A percentile compares a stretch with the other conserved stretches of the same genome.
phyloP scores from a whole-genome alignment of 2,797 vertebrate genomes.

The Clarias platycephalus region DNA sequence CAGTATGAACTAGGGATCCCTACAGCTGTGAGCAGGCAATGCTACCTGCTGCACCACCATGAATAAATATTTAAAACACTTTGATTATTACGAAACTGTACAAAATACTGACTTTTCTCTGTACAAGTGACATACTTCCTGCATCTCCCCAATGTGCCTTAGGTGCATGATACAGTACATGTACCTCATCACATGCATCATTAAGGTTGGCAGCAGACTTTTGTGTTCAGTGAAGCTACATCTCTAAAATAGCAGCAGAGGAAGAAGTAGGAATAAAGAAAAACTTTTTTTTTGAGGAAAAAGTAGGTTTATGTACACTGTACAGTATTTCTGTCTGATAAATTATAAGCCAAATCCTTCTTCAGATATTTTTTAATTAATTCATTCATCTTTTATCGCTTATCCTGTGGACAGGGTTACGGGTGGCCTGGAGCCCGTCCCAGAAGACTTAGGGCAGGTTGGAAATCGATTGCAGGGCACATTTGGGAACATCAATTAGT shows the following conservation, averaged over 20 bases:
- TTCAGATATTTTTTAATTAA: not conserved
- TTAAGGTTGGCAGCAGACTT: not conserved
- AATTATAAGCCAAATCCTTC: not conserved
- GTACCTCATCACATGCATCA: not conserved
- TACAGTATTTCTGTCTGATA: not conserved
- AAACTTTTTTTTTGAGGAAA: not conserved
- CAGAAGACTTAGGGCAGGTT: too few relatives aligned
- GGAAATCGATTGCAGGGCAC: too few relatives aligned
- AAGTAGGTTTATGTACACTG: not conserved
- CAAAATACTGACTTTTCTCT: not conserved
- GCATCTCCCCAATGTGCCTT: not conserved
- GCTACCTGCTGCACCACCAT: not conserved
- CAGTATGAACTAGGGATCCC: not conserved
- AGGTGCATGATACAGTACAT: not conserved
- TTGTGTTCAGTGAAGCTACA: not conserved
- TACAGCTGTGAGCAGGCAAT: not conserved
- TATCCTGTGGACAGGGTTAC: too few relatives aligned
- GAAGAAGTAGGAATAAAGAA: not conserved
- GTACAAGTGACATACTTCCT: not conserved
- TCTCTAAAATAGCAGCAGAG: not conserved
- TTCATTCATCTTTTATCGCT: too few relatives aligned
- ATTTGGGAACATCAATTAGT: too few relatives aligned
- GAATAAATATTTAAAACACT: not conserved
- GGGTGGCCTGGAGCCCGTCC: too few relatives aligned
- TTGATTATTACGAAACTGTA: not conserved